Base-by-base conservation (phyloP, 2,797 vertebrate species). In the Rhinogobio ventralis region DNA sequence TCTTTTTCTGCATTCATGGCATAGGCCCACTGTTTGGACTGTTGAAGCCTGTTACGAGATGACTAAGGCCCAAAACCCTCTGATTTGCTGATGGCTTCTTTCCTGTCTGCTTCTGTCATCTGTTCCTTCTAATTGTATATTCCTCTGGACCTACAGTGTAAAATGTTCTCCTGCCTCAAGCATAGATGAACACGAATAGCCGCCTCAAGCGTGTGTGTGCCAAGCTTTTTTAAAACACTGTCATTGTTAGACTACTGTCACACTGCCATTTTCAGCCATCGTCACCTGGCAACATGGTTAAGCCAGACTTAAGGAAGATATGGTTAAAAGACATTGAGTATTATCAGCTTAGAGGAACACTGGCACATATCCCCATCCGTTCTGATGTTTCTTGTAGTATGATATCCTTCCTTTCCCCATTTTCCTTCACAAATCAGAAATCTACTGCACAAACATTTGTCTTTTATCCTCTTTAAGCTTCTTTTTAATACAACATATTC, bases 251-350 rank as follows among this genome's bases (percentile, higher is more conserved):
- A n/a, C 76, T 67, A 46, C 84, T 85, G 78, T 81, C 72, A 79
- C 71, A 89, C 82, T 57, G 69, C 90, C 90, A 90, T 93, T 90
- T 93, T 91, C 91, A 88, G 92, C 94, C 93, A 86, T 94, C 91
- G 94, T 96, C 95, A 94, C 95, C 92, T 95, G 95, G 94, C 95
- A 95, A 94, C 94, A 92, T 94, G 92, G 90, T 93, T 94, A 91
- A 92, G 91, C 86, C 91, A 93, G 91, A 91, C 91, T 88, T 91
- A 79, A 92, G 89, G 92, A 94, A 94, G 93, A 90, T 93, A 93
- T 91, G 93, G 91, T 94, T 93, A 93, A 91, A 92, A 87, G 89
- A 88, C 75, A 74, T 79, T 89, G 93, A 91, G 94, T 93, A 94
- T 94, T 92, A 94, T 95, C 95, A 93, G 14, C 90, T 90, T 91